Base-by-base conservation (phyloP, 2,113 vertebrate species). In the Casuarius casuarius region DNA sequence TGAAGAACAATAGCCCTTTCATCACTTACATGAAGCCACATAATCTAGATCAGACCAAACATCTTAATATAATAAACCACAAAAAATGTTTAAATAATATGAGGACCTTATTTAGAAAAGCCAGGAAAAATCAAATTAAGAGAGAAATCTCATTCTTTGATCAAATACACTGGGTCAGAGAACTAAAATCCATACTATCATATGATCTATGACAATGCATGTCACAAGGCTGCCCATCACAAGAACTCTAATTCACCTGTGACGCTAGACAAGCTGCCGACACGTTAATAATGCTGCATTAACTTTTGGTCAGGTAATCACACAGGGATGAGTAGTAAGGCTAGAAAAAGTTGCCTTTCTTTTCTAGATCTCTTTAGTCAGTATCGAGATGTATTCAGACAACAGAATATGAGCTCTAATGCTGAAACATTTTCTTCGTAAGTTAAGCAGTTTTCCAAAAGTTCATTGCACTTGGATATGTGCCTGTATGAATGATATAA, bases 1-100 rank as follows among this genome's bases (percentile, higher is more conserved):
- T 83, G 76, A 90, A 72, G 86, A 95, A 96, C 95, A 97, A 96
- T 84, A 84, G 73, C 40, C 92, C 93, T 90, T 97, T 96, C 83
- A 95, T 79, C 85, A 81, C 75, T 92, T 95, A 79, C 51, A 65
- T 54, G 92, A 83, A 96, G 52, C 73, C 0, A 0, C 72, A 76
- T 96, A 95, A 95, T 94, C 83, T 90, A 49, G 87, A 96, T 97
- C 83, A 87, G 93, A 70, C 79, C 88, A 94, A 96, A 84, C 52
- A 82, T 93, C 85, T 95, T 93, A 92, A 92, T 88, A 74, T 76
- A 92, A 74, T 88, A 58, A 89, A 89, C 61, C 12, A 44, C 59
- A 67, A 90, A 94, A 94, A 72, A 42, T 31, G 28, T 79, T 81
- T 89, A 68, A 89, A 81, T 40, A 78, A 40, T 26, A 7, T 66